Conservation (phyloP, 2,888 invertebrate species). For the Trichacis sp. region DNA sequence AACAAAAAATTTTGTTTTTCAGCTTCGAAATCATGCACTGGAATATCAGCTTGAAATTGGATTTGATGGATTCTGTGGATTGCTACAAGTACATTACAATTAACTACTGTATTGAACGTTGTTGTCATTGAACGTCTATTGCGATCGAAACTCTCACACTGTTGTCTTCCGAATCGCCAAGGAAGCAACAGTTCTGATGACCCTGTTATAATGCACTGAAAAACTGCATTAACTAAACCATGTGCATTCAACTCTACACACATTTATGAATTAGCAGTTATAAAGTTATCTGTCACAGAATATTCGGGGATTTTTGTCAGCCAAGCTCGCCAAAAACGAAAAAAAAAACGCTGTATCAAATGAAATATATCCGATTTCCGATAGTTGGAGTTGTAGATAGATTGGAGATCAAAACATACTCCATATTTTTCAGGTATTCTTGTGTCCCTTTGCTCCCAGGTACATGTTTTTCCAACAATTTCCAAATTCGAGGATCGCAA, state of each 20-base stretch:
- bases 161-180: conserved; percentile 17
- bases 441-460: conserved; percentile 42
- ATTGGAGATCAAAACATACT: too few relatives aligned
- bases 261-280: conserved; percentile 26
- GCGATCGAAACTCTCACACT: conserved; percentile 31
- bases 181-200: neutral
- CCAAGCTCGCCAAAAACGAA: conserved; percentile 43
- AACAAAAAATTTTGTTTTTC: conserved; percentile 11
- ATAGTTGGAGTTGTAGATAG: too few relatives aligned
- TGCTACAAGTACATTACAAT: too few relatives aligned
- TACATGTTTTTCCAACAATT: conserved; percentile 38
- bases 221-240: conserved; percentile 10
- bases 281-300: conserved; percentile 43
- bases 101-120: conserved; percentile 22
- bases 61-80: conserved; percentile 25
- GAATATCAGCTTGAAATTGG: conserved; percentile 30
- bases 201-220: neutral
- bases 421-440: too few relatives aligned
- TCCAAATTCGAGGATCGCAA: conserved; percentile 37
- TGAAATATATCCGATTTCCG: too few relatives aligned
- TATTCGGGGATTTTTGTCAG: conserved; percentile 29
- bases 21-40: neutral
- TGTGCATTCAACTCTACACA: conserved; percentile 21
- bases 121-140: conserved; percentile 23
- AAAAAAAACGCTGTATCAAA: too few relatives aligned